Conservation (phyloP, 2,797 vertebrate species). For the Pangasius krempfi region DNA sequence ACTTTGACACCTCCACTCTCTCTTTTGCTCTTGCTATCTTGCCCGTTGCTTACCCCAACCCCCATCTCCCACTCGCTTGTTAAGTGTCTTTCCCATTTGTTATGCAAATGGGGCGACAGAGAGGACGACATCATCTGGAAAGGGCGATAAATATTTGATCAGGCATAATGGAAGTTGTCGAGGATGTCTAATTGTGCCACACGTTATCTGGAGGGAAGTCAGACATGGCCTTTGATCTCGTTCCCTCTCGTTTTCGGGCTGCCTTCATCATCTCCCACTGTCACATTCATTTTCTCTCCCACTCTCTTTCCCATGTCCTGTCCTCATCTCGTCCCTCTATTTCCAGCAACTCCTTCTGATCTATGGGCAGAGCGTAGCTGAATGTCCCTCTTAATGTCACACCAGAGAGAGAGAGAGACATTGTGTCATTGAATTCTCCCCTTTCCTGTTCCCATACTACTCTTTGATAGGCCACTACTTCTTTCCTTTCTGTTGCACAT, state of each 20-base stretch:
- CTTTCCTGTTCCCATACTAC: conserved; percentile 39
- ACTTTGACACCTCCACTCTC: conserved; percentile 59
- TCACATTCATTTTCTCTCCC: conserved; percentile 43
- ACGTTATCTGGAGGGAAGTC: conserved; percentile 86
- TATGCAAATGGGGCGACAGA: conserved; percentile 86
- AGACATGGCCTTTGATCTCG: conserved; percentile 81
- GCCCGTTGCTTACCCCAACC: conserved; percentile 20
- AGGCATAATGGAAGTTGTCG: conserved; percentile 99
- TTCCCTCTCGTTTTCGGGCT: conserved; percentile 51
- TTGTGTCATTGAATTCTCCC: conserved; percentile 48
- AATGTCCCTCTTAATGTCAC: conserved; percentile 32
- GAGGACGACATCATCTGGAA: conserved; percentile 91
- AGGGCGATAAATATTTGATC: conserved; percentile 99
- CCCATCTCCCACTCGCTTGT: conserved; percentile 75
- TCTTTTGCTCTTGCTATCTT: conserved; percentile 50
- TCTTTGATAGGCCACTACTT: conserved; percentile 37
- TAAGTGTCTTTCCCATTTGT: conserved; percentile 85
- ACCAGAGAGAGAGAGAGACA: conserved; percentile 40
- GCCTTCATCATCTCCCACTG: conserved; percentile 38
- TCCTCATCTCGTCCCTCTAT: conserved; percentile 39
- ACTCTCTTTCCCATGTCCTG: conserved; percentile 56
- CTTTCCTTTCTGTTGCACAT: conserved; percentile 43
- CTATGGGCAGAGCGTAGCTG: conserved; percentile 24
- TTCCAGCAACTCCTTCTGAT: conserved; percentile 12
- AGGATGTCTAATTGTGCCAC: conserved; percentile 95